Percentiles rank a stretch among this genome's conserved stretches.
Conservation (phyloP, 2,888 invertebrate genomes). For the Cephalotes varians region DNA sequence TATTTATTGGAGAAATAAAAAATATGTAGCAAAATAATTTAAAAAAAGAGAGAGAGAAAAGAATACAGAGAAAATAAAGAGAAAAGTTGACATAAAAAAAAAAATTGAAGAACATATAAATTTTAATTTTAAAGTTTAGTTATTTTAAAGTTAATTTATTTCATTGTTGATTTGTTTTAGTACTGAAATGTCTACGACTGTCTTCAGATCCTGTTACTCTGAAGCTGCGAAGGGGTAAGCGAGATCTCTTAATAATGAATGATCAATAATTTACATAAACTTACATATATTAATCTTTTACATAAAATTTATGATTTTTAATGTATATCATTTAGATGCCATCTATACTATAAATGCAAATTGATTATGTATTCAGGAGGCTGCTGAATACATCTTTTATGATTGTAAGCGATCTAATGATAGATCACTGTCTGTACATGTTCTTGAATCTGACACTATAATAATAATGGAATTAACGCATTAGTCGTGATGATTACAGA, state of each 20-base stretch:
- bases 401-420: conserved; percentile 67
- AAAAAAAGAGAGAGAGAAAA: neutral
- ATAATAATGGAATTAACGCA: conserved; percentile 73
- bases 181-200: conserved; percentile 96
- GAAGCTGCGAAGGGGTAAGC: conserved; percentile 96
- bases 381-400: conserved; percentile 66
- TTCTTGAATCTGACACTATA: conserved; percentile 72
- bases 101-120: neutral
- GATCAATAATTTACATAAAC: neutral
- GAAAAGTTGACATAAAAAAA: neutral
- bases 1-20: neutral
- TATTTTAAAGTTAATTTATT: conserved; percentile 19
- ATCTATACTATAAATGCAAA: neutral
- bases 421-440: conserved; percentile 65
- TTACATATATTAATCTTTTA: neutral
- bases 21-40: neutral
- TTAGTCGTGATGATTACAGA: conserved; percentile 55
- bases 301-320: conserved; percentile 2
- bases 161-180: conserved; percentile 88
- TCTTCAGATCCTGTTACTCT: conserved; percentile 96
- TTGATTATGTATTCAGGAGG: conserved; percentile 9
- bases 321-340: neutral
- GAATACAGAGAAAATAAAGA: neutral
- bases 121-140: neutral
- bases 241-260: conserved; percentile 18